phyloP scores from a whole-genome alignment of 1,140 invertebrate species.

The Globodera rostochiensis region DNA sequence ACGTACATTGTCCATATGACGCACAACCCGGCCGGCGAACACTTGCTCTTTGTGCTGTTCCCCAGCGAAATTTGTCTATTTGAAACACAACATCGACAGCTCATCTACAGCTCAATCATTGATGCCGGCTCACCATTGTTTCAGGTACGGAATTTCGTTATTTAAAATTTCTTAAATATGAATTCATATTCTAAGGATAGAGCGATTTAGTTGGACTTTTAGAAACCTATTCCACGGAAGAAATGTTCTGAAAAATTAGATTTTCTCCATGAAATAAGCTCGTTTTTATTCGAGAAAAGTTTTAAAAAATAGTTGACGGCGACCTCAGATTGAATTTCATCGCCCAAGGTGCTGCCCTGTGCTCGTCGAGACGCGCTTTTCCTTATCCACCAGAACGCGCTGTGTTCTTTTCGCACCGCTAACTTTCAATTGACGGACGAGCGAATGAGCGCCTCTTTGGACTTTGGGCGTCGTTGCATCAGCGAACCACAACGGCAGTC shows the following conservation, averaged over 20 bases:
- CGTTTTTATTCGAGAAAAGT: too few species aligned
- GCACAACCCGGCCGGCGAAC: constrained; percentile 41
- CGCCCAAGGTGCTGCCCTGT: constrained; percentile 45
- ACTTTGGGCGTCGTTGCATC: constrained; percentile 35
- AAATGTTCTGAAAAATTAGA: too few species aligned
- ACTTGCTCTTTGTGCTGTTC: constrained; percentile 49
- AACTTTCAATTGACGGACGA: constrained; percentile 31
- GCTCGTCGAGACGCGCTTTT: constrained; percentile 49
- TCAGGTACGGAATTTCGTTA: constrained; percentile 22
- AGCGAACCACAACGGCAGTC: constrained; percentile 48
- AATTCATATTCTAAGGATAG: too few species aligned
- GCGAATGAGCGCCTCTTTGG: constrained; percentile 23
- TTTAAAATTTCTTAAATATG: too few species aligned
- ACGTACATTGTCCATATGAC: constrained; percentile 29
- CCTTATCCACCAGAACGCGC: constrained; percentile 46
- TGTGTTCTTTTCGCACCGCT: constrained; percentile 45
- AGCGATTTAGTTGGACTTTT: too few species aligned
- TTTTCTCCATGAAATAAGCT: too few species aligned
- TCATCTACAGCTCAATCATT: constrained; percentile 39
- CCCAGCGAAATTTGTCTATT: constrained; percentile 45
- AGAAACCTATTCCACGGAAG: too few species aligned
- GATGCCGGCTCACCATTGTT: constrained; percentile 30
- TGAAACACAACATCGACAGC: constrained; percentile 32
- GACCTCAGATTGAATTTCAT: too few species aligned
- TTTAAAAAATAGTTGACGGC: too few species aligned